These are phyloP conservation scores for Hypsibius dujardini DNA, from an alignment of 1,140 invertebrate genomes.

Conservation along the genomic window DNA sequence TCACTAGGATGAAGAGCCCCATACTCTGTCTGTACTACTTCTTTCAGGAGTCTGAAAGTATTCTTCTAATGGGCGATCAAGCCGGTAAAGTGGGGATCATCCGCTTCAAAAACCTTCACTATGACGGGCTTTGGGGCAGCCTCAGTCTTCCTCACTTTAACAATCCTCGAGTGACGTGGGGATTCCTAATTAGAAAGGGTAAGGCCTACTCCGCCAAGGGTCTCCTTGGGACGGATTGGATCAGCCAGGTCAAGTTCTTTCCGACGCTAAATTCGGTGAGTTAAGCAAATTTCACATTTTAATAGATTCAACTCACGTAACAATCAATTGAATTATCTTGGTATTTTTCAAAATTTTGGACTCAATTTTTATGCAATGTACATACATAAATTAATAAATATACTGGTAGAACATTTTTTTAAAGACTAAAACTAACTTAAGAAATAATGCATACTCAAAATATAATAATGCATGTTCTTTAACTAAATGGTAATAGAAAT, in stretches of 20 bases:
- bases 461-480: no score
- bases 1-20: constrained; percentile 26
- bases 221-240: constrained; percentile 28
- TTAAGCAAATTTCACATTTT: neutral
- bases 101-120: constrained; percentile 25
- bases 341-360: no score
- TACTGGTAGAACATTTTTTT: no score
- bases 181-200: neutral
- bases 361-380: no score
- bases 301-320: neutral
- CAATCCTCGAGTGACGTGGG: neutral
- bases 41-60: constrained; percentile 25
- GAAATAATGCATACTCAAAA: no score
- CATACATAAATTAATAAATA: no score
- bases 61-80: constrained; percentile 28
- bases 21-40: constrained; percentile 28
- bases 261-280: neutral
- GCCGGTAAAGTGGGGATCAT: constrained; percentile 26
- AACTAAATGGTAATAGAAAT: no score
- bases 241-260: constrained; percentile 25
- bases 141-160: constrained; percentile 23
- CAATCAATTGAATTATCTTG: no score
- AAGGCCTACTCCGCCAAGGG: constrained; percentile 24
- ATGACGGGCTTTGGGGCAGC: constrained; percentile 23
- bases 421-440: no score